A percentile compares a stretch with the other conserved stretches of the same genome.
Evolutionary conservation across 1,140 invertebrate species (phyloP).

Genomic region (Calephelis virginiensis): DNA sequence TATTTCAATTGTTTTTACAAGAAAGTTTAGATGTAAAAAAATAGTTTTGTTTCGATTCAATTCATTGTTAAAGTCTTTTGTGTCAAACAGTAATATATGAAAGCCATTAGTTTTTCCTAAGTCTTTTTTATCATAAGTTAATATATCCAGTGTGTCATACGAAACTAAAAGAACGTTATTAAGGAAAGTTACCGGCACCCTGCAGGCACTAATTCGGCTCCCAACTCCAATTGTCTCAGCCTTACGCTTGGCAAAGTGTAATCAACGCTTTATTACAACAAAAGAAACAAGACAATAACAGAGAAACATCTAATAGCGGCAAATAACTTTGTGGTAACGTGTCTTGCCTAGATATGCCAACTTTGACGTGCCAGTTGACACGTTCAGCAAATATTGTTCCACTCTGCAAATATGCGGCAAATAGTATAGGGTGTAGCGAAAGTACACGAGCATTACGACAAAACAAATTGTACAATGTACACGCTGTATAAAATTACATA

Average conservation of each 20-base stretch:
- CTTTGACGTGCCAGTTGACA: conserved; percentile 63
- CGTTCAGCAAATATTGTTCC: conserved; percentile 75
- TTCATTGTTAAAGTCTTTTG: too few relatives aligned
- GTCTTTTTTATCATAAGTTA: not conserved
- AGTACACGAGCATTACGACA: conserved; percentile 51
- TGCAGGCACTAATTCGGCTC: conserved; percentile 45
- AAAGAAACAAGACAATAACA: conserved; percentile 67
- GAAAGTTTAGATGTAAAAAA: too few relatives aligned
- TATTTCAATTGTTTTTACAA: too few relatives aligned
- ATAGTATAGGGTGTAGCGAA: conserved; percentile 52
- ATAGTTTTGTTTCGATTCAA: too few relatives aligned
- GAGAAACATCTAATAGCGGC: conserved; percentile 64
- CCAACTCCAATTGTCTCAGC: conserved; percentile 44
- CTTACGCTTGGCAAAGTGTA: conserved; percentile 38
- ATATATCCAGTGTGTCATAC: conserved; percentile 21
- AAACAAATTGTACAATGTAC: conserved; percentile 54
- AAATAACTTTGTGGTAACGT: conserved; percentile 56
- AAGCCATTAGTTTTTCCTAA: not conserved
- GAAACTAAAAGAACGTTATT: conserved; percentile 24
- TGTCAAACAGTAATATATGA: too few relatives aligned
- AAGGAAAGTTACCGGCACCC: conserved; percentile 44
- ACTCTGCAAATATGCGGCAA: conserved; percentile 68
- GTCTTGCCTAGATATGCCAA: conserved; percentile 65
- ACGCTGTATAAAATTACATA: conserved; percentile 61
- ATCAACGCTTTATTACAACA: conserved; percentile 67